These are phyloP conservation scores for Diadumene lineata DNA, from an alignment of 92 coral and sea anemone genomes.

Conservation along the genomic window DNA sequence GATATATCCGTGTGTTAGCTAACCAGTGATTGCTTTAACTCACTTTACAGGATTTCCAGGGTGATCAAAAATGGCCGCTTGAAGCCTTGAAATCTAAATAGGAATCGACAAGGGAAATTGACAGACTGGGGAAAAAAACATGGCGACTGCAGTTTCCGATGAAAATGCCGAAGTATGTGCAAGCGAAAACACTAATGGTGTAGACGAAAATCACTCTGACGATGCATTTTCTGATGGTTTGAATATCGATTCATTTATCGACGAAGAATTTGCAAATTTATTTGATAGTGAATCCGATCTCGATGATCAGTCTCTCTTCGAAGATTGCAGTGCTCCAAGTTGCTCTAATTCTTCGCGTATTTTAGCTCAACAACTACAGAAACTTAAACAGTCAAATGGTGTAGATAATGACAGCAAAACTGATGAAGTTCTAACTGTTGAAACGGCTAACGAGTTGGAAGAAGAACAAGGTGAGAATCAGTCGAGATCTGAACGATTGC, in stretches of 20 bases:
- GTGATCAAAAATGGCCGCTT: neutral
- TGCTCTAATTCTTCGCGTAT: slow-evolving; percentile 11
- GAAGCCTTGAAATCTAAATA: neutral
- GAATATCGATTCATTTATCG: slow-evolving; percentile 35
- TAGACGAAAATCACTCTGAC: slow-evolving; percentile 22
- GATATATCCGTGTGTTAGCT: neutral
- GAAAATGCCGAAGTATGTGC: neutral
- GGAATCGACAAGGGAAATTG: slow-evolving; percentile 19
- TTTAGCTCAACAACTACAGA: slow-evolving; percentile 38
- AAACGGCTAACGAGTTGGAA: neutral
- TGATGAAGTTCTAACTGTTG: slow-evolving; percentile 5
- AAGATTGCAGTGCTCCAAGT: neutral
- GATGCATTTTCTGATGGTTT: slow-evolving; percentile 1
- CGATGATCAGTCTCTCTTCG: slow-evolving; percentile 7
- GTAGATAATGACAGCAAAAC: slow-evolving; percentile 2
- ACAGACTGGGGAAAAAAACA: neutral
- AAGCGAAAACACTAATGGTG: slow-evolving; percentile 17
- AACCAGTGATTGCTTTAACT: neutral
- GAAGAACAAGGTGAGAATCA: no score
- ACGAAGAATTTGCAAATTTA: slow-evolving; percentile 30
- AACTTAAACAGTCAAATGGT: slow-evolving; percentile 19
- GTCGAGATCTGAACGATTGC: slow-evolving; percentile 19
- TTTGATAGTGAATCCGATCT: slow-evolving; percentile 11
- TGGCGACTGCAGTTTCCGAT: neutral
- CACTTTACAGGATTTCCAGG: neutral